These are phyloP conservation scores for Beris morrisii DNA, from an alignment of 2,888 invertebrate species.

Conservation along the genomic window DNA sequence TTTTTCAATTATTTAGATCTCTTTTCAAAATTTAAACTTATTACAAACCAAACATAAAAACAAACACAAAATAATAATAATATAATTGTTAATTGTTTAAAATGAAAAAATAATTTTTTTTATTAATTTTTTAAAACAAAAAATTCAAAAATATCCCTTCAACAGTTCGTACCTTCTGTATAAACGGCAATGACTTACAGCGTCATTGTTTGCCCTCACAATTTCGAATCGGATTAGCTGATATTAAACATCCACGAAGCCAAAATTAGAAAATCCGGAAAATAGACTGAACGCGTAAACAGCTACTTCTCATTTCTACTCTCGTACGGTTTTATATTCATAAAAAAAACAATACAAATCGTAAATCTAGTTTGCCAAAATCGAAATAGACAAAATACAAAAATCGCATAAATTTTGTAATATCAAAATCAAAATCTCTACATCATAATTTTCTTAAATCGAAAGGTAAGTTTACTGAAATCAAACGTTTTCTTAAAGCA, in stretches of 20 bases:
- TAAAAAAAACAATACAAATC: too few species aligned
- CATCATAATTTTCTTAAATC: too few species aligned
- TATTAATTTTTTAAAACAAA: not conserved
- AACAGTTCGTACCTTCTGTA: conserved; percentile 32
- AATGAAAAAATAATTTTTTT: conserved; percentile 6
- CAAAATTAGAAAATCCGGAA: conserved; percentile 29
- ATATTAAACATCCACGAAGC: conserved; percentile 28
- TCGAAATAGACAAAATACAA: too few species aligned
- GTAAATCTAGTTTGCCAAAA: too few species aligned
- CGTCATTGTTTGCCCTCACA: conserved; percentile 33
- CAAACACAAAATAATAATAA: not conserved
- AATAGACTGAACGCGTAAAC: not conserved
- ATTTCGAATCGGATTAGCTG: conserved; percentile 33
- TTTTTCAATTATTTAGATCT: conserved; percentile 7
- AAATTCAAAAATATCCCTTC: conserved; percentile 24
- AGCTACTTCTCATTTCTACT: too few species aligned
- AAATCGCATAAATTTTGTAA: too few species aligned
- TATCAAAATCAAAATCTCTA: too few species aligned
- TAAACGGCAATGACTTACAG: conserved; percentile 29
- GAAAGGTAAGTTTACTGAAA: too few species aligned
- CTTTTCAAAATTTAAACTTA: too few species aligned
- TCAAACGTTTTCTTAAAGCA: too few species aligned
- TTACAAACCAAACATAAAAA: conserved; percentile 1
- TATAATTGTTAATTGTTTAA: conserved; percentile 11
- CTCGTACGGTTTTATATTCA: conserved; percentile 5